Evolutionary conservation across 2,113 vertebrate genomes (phyloP), one percentile per base, ranked within the genome.

Genomic region (Monarcha castaneiventris): DNA sequence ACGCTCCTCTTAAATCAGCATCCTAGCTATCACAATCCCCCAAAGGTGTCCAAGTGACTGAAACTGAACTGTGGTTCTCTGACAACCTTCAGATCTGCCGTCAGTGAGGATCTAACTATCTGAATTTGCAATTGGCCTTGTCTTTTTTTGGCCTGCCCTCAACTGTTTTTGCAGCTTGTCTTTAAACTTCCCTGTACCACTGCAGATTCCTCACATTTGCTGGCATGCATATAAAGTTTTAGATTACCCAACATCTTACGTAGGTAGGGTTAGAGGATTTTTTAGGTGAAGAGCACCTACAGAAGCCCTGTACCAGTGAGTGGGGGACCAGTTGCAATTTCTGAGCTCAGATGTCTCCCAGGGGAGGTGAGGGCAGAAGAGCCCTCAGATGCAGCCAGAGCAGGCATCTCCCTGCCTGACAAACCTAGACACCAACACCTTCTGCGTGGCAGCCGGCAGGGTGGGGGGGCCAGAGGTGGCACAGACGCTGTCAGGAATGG

Each of bases 401-500:
- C 51, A 48, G 49, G 12, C 14, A 35, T 41, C 41, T 29, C 23
- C 49, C 11, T 2, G 3, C 32, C 32, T 6, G 33, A 18, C 16
- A 73, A 66, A 52, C 33, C 27, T 0, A 0, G 22, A 2, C 6
- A 49, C 44, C 1, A 1, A 21, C 1, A 3, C 51, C 41, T 30
- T 6, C 55, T 15, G 8, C 2, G 1, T 30, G 37, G 41, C 39
- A 64, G 30, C 20, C 2, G 2, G 41, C 1, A 30, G 26, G 14
- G 10, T 32, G 5, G 2, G 32, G 27, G 13, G 16, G 41, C 10
- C 29, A 25, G 17, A 54, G 20, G 29, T 32, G 37, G 22, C 52
- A 78, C 0, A 0, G 30, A 46, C 2, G 0, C 30, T 3, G 4
- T 26, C 35, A 30, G 32, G 26, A 20, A 29, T 3, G 3, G 11